Percentiles rank a stretch among this genome's conserved stretches.
phyloP scores from a whole-genome alignment of 1,140 invertebrate genomes.

The Drosophila parabipectinata region DNA sequence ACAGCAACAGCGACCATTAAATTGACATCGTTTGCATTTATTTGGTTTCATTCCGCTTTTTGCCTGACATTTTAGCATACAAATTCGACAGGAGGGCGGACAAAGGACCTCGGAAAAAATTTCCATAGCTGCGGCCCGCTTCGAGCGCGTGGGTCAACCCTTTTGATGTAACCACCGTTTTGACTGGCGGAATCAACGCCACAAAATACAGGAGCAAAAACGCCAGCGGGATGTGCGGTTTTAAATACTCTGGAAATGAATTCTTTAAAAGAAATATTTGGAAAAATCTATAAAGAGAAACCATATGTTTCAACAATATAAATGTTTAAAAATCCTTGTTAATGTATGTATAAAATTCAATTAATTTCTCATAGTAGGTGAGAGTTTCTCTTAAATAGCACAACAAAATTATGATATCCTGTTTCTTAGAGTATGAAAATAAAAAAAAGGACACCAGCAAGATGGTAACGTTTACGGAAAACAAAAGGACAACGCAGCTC shows the following conservation, averaged over 20 bases:
- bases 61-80: conserved; percentile 78
- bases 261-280: neutral
- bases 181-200: conserved; percentile 72
- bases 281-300: neutral
- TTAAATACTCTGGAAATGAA: conserved; percentile 12
- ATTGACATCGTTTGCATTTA: conserved; percentile 80
- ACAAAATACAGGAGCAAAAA: conserved; percentile 40
- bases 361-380: too few relatives aligned
- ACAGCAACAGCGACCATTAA: conserved; percentile 74
- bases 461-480: conserved; percentile 62
- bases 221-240: neutral
- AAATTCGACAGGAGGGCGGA: conserved; percentile 71
- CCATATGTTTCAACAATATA: too few relatives aligned
- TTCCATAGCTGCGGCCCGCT: conserved; percentile 61
- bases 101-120: conserved; percentile 54
- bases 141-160: conserved; percentile 62
- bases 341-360: neutral
- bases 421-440: conserved; percentile 10
- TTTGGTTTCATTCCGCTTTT: conserved; percentile 68
- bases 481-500: conserved; percentile 65
- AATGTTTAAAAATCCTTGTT: neutral
- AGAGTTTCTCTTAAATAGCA: neutral
- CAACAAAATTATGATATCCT: neutral
- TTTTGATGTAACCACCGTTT: conserved; percentile 78
- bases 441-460: conserved; percentile 34